A percentile compares a stretch with the other conserved stretches of the same genome.
Evolutionary conservation across 2,113 vertebrate species (phyloP).

Genomic region (Syngnathus typhle): DNA sequence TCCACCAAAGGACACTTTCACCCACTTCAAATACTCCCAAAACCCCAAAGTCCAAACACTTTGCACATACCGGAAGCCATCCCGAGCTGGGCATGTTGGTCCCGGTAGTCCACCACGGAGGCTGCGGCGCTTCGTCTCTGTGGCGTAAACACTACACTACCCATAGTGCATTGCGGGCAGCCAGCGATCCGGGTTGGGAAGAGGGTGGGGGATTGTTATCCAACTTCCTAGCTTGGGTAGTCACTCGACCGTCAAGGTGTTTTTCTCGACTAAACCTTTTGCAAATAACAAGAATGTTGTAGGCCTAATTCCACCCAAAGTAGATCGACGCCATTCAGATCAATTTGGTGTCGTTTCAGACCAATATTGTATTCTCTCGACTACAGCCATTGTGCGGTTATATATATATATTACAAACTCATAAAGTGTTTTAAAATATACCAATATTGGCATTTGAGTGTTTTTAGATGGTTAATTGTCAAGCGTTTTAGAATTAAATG

Average conservation of each 20-base stretch:
- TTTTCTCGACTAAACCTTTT: background rate
- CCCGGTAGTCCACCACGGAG: slow-evolving; percentile 60
- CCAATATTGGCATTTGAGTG: background rate
- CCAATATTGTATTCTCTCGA: background rate
- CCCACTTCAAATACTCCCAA: slow-evolving; percentile 41
- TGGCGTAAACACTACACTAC: slow-evolving; percentile 53
- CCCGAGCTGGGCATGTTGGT: slow-evolving; percentile 54
- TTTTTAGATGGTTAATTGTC: background rate
- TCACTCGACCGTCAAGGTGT: background rate
- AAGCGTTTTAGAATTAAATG: background rate
- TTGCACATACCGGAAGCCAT: slow-evolving; percentile 64
- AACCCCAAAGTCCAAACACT: slow-evolving; percentile 58
- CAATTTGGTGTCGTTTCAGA: background rate
- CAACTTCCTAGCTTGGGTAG: slow-evolving; percentile 1
- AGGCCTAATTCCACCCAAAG: background rate
- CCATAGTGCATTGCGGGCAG: slow-evolving; percentile 49
- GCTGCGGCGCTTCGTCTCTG: slow-evolving; percentile 30
- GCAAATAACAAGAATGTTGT: background rate
- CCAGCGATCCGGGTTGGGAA: slow-evolving; percentile 14
- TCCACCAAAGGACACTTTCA: slow-evolving; percentile 45
- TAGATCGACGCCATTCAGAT: background rate
- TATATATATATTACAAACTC: background rate
- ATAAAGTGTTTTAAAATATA: background rate
- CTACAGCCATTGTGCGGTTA: background rate
- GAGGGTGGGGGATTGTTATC: slow-evolving; percentile 11